A percentile compares a stretch with the other conserved stretches of the same genome.
Conservation (phyloP, 2,888 invertebrate genomes). For the Thysanoteuthis rhombus region DNA sequence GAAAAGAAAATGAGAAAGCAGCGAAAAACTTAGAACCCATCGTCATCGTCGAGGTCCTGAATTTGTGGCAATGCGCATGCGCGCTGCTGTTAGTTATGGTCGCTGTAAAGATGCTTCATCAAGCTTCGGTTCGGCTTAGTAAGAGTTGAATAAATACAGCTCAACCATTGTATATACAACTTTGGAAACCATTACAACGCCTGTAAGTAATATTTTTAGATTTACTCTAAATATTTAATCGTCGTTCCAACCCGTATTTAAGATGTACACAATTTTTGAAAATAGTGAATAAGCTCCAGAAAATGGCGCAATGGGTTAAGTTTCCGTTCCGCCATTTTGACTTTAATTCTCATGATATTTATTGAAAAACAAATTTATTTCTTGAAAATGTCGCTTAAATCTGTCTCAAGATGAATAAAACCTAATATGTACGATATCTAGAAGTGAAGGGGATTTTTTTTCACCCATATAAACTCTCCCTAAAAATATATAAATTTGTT, state of each 20-base stretch:
- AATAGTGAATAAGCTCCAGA: not conserved
- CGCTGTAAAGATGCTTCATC: not conserved
- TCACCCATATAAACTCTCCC: not conserved
- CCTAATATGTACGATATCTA: not conserved
- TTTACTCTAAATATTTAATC: not conserved
- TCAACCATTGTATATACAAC: not conserved
- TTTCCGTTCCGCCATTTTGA: slow-evolving; percentile 30
- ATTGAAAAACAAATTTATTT: not conserved
- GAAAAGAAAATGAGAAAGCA: not conserved
- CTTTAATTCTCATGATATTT: not conserved
- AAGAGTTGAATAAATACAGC: not conserved
- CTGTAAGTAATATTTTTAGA: slow-evolving; percentile 24
- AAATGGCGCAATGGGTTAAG: slow-evolving; percentile 18
- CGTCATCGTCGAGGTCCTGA: not conserved
- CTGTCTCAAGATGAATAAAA: not conserved
- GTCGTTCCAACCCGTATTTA: not conserved
- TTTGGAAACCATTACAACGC: not conserved
- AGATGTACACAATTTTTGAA: not conserved
- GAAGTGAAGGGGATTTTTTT: not conserved
- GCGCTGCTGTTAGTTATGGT: not conserved
- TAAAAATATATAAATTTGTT: not conserved
- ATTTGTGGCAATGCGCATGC: slow-evolving; percentile 24
- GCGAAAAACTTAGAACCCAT: not conserved
- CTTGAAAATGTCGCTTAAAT: not conserved
- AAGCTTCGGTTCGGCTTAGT: slow-evolving; percentile 26